Evolutionary conservation across 2,797 vertebrate species (phyloP).

Genomic region (Danio jaintianensis): DNA sequence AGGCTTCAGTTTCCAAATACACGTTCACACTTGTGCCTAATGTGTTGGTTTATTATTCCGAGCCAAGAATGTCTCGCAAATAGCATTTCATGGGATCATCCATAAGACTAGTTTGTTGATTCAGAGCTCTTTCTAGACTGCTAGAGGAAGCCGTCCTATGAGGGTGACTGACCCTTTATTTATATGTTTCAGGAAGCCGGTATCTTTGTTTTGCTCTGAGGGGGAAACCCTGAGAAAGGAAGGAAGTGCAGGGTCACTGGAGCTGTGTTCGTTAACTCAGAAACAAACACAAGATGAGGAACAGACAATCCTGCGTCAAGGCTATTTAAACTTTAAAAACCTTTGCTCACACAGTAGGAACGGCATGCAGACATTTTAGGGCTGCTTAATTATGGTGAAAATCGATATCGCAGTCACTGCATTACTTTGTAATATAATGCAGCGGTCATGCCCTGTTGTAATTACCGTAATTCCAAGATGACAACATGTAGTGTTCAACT

Average conservation of each 20-base stretch:
- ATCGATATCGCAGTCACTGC: too few relatives aligned
- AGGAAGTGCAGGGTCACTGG: constrained; percentile 42
- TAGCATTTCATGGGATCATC: neutral
- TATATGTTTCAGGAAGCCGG: constrained; percentile 74
- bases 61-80: neutral
- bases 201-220: constrained; percentile 72
- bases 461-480: too few relatives aligned
- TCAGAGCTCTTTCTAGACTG: constrained; percentile 14
- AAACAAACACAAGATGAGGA: constrained; percentile 29
- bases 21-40: neutral
- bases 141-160: constrained; percentile 69
- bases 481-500: too few relatives aligned
- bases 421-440: too few relatives aligned
- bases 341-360: too few relatives aligned
- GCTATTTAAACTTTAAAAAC: constrained; percentile 42
- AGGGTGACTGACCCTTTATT: constrained; percentile 64
- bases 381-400: too few relatives aligned
- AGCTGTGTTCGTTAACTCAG: constrained; percentile 30
- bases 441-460: too few relatives aligned
- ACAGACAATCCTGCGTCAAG: neutral
- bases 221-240: constrained; percentile 42
- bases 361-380: too few relatives aligned
- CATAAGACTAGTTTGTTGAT: constrained; percentile 24
- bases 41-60: neutral
- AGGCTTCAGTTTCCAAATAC: neutral